These are phyloP conservation scores for Tachyglossus aculeatus DNA, from an alignment of 2,797 vertebrate species.

Conservation along the genomic window DNA sequence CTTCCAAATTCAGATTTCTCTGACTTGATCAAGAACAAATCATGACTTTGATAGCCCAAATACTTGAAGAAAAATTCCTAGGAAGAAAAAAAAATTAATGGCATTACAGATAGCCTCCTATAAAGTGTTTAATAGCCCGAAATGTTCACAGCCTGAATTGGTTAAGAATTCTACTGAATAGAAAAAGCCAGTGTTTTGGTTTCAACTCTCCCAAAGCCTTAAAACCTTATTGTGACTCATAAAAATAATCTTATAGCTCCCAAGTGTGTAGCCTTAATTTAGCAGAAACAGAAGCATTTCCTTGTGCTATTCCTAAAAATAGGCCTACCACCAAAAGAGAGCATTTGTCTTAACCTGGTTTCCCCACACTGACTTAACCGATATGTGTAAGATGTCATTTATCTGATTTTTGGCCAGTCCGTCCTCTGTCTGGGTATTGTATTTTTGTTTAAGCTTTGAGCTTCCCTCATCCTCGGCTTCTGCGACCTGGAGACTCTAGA, in stretches of 20 bases:
- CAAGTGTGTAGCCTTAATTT: constrained; percentile 29
- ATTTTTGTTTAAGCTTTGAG: no score
- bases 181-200: constrained; percentile 19
- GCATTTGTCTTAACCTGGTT: constrained; percentile 22
- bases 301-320: constrained; percentile 27
- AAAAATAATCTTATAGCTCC: constrained; percentile 13
- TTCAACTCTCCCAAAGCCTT: constrained; percentile 34
- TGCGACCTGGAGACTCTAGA: no score
- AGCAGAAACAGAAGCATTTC: neutral
- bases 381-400: no score
- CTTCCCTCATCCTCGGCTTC: no score
- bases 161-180: constrained; percentile 4
- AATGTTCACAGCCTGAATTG: constrained; percentile 3
- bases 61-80: constrained; percentile 5
- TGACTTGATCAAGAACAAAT: no score
- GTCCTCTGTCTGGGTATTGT: no score
- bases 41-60: constrained; percentile 8
- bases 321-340: constrained; percentile 16
- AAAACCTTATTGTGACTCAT: constrained; percentile 43
- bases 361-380: no score
- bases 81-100: neutral
- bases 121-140: neutral
- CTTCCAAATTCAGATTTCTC: no score
- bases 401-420: no score
- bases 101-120: neutral